Evolutionary conservation across 2,113 vertebrate genomes (phyloP).

Genomic region (Siniperca knerii): DNA sequence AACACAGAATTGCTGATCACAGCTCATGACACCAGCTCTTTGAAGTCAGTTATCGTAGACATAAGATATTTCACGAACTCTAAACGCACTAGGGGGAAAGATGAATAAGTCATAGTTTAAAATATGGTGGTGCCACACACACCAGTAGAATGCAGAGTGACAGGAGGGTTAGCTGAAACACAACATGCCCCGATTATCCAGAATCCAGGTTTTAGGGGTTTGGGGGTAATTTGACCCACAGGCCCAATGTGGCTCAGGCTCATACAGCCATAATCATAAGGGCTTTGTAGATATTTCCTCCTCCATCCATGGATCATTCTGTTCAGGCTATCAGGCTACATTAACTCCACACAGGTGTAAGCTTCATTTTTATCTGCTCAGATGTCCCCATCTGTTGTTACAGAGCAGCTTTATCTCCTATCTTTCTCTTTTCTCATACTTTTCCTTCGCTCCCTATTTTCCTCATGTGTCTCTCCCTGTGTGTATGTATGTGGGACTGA

Average conservation of each 20-base stretch:
- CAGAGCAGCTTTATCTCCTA: conserved; percentile 26
- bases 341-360: conserved; percentile 64
- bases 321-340: conserved; percentile 55
- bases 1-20: conserved; percentile 62
- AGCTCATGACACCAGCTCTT: conserved; percentile 70
- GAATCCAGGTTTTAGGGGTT: conserved; percentile 52
- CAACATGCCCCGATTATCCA: conserved; percentile 51
- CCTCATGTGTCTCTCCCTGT: background rate
- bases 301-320: conserved; percentile 49
- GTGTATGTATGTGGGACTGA: conserved; percentile 27
- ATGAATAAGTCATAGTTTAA: conserved; percentile 48
- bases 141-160: conserved; percentile 54
- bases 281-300: conserved; percentile 54
- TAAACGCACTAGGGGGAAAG: conserved; percentile 26
- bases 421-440: conserved; percentile 1
- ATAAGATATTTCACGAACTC: conserved; percentile 72
- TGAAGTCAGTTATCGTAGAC: conserved; percentile 72
- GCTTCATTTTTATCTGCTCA: conserved; percentile 42
- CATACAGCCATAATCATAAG: conserved; percentile 55
- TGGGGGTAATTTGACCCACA: conserved; percentile 65
- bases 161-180: conserved; percentile 61
- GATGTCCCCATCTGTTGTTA: conserved; percentile 42
- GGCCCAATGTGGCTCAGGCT: conserved; percentile 64
- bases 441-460: conserved; percentile 13
- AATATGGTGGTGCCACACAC: conserved; percentile 37